phyloP scores from a whole-genome alignment of 2,797 vertebrate genomes.

The Vipera latastei region DNA sequence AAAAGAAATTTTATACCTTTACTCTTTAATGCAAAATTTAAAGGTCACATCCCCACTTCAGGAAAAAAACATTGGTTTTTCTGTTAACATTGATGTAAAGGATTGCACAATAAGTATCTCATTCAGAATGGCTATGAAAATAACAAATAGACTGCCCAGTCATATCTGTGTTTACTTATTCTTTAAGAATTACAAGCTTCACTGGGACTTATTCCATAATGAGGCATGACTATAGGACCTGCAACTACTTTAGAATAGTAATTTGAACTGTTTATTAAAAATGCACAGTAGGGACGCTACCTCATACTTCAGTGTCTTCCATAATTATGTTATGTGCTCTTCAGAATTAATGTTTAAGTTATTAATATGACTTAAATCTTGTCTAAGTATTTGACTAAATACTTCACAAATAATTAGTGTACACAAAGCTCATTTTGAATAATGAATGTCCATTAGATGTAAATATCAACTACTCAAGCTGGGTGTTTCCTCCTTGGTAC shows the following conservation, averaged over 20 bases:
- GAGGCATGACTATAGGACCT: neutral
- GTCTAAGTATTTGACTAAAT: neutral
- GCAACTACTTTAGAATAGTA: neutral
- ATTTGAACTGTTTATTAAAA: conserved; percentile 1
- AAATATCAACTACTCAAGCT: neutral
- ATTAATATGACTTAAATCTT: neutral
- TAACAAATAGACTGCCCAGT: rapidly evolving
- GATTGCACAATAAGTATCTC: neutral
- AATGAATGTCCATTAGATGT: neutral
- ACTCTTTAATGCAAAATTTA: neutral
- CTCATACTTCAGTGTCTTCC: neutral
- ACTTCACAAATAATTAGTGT: neutral
- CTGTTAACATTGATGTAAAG: neutral
- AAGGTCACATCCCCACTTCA: neutral
- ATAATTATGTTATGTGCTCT: neutral
- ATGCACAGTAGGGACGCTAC: neutral
- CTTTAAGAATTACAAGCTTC: neutral
- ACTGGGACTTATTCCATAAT: neutral
- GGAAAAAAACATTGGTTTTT: neutral
- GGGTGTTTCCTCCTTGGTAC: neutral
- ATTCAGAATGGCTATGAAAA: neutral
- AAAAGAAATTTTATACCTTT: neutral
- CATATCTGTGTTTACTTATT: neutral
- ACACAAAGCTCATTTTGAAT: neutral
- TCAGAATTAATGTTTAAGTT: neutral